Evolutionary conservation across 2,797 vertebrate genomes (phyloP), one percentile per base, ranked within the genome.

Genomic region (Spondyliosoma cantharus): DNA sequence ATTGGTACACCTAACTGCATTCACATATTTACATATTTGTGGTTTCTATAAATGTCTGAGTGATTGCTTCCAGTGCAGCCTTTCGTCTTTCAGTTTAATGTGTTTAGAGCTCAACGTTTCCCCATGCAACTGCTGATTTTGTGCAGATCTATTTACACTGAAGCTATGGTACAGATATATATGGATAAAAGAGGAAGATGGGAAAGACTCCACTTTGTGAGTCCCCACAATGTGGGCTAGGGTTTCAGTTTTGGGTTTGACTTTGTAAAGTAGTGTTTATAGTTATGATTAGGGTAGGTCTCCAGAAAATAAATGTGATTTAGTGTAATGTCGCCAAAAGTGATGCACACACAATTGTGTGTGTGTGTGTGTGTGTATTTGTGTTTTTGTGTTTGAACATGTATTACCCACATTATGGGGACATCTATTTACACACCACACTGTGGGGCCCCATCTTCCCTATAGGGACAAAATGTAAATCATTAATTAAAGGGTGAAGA

Each of bases 41-140:
- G 19, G 27, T 74, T 80, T 82, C 58, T 49, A 74, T 64, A 53
- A 73, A 86, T 69, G 60, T 68, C 60, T 29, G 20, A 64, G 12
- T 20, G 64, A 78, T 48, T 57, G 53, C 62, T 64, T 68, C 46
- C 53, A 67, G 59, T 52, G 32, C 49, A 66, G 70, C 7, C 24
- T 45, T 14, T 71, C 17, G 56, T 42, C 42, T 74, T 76, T 72
- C 0, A 29, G 7, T 66, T 84, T 61, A 17, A 22, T 73, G 27
- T 69, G 53, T 80, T 80, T 14, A 19, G 54, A 81, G 29, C 52
- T 74, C 22, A 68, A 50, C 25, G 29, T 81, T 81, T 76, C 19
- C 66, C 48, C 59, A 37, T 37, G 37, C 37, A 78, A 68, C 25
- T 56, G 71, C 62, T 61, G 56, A 56, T 74, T 78, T 27, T 22